Base-by-base conservation (phyloP, 2,888 invertebrate species). In the Drymonia ruficornis region DNA sequence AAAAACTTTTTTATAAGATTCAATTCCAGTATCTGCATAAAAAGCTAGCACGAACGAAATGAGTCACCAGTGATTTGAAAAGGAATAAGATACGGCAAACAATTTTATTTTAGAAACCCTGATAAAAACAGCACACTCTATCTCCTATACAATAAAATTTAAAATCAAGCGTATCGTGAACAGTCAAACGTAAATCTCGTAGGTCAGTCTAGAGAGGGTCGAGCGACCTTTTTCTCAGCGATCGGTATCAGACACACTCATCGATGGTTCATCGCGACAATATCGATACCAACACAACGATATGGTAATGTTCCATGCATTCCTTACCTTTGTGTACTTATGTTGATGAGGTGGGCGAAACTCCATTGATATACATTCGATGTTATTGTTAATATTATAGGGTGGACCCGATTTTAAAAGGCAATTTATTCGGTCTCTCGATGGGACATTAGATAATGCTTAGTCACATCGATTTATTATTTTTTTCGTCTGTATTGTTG, bases 281-380 rank as follows among this genome's bases (percentile, higher is more conserved):
- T 85, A 86, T 83, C 78, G 81, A 83, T 77, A 78, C 78, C 73
- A 77, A 78, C 70, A 78, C 80, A 86, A 84, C 87, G 84, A 84
- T 89, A 87, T 89, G 87, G 83, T 88, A 89, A 89, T 88, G 77
- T 77, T 75, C 66, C 67, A 73, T 80, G 84, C 86, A 87, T 88
- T 86, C 87, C 85, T 76, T 69, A 78, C 81, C 86, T 84, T 88
- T 89, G 89, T 88, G 82, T 86, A 81, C 86, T 87, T 89, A 90
- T 85, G 86, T 84, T 86, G 88, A 91, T 90, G 91, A 91, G 89
- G 87, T 89, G 89, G 91, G 89, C 89, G 89, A 89, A 90, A 88
- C 89, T 78, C 84, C 75, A 89, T 89, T 89, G 87, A 87, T 86
- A 87, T 85, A 85, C 85, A 87, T 86, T 85, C 81, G 76, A 83